Evolutionary conservation across 2,113 vertebrate species (phyloP), one percentile per base, ranked within the genome.

Genomic region (Tetrao urogallus): DNA sequence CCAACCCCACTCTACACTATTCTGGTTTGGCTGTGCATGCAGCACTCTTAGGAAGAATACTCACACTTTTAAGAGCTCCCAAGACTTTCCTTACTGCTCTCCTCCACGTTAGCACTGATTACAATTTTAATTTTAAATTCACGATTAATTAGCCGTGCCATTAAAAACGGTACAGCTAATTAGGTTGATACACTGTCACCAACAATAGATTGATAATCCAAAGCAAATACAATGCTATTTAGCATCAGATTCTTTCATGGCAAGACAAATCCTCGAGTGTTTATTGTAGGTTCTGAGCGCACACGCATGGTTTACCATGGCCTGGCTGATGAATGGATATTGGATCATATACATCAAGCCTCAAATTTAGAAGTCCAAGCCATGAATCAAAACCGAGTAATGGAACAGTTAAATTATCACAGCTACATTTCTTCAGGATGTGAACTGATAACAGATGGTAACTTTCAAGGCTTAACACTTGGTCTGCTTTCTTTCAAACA

Each of bases 141-240:
- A 89, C 71, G 42, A 95, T 93, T 96, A 95, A 96, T 95, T 96
- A 96, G 70, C 71, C 50, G 67, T 92, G 84, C 84, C 85, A 95
- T 94, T 96, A 96, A 93, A 96, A 95, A 87, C 54, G 66, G 93
- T 79, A 93, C 76, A 78, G 86, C 82, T 95, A 93, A 96, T 96
- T 96, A 96, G 76, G 76, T 10, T 95, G 88, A 96, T 96, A 86
- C 80, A 88, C 83, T 96, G 95, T 81, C 86, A 96, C 81, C 96
- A 95, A 96, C 93, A 96, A 88, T 93, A 92, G 88, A 88, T 90
- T 90, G 96, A 92, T 92, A 96, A 96, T 93, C 77, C 90, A 95
- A 95, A 96, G 92, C 81, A 96, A 95, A 90, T 83, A 86, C 13
- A 76, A 93, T 69, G 87, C 81, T 70, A 27, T 36, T 50, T 50